Conservation (phyloP, 2,113 vertebrate species). For the Anoplopoma fimbria region DNA sequence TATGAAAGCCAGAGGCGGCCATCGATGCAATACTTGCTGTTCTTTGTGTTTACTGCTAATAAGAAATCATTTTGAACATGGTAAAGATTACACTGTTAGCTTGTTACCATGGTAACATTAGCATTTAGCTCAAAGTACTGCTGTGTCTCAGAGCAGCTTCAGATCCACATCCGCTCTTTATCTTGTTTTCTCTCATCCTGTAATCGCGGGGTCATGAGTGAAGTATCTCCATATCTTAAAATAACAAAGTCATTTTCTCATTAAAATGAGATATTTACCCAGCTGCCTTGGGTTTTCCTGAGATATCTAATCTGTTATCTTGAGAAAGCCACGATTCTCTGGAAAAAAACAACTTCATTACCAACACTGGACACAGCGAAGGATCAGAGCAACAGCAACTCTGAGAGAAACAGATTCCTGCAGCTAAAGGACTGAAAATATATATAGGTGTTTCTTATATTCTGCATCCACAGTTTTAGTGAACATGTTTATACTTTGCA, state of each 20-base stretch:
- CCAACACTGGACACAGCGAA: not conserved
- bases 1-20: not conserved
- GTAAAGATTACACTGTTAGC: not conserved
- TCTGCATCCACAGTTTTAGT: not conserved
- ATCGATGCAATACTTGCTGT: not conserved
- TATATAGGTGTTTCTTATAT: not conserved
- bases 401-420: not conserved
- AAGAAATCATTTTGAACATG: not conserved
- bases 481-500: constrained; percentile 23
- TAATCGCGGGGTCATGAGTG: not conserved
- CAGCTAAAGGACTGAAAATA: not conserved
- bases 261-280: not conserved
- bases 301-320: not conserved
- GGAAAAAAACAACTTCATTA: not conserved
- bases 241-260: constrained; percentile 1
- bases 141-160: not conserved
- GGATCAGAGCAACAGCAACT: not conserved
- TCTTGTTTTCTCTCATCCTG: not conserved
- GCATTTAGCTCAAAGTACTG: not conserved
- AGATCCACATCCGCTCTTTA: not conserved
- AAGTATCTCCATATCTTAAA: not conserved
- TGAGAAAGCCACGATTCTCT: not conserved
- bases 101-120: too few species aligned
- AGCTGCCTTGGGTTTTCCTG: not conserved
- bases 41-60: not conserved